A percentile compares a stretch with the other conserved stretches of the same genome.
These are phyloP conservation scores for Danaus plexippus DNA, from an alignment of 1,140 invertebrate genomes.

Conservation along the genomic window DNA sequence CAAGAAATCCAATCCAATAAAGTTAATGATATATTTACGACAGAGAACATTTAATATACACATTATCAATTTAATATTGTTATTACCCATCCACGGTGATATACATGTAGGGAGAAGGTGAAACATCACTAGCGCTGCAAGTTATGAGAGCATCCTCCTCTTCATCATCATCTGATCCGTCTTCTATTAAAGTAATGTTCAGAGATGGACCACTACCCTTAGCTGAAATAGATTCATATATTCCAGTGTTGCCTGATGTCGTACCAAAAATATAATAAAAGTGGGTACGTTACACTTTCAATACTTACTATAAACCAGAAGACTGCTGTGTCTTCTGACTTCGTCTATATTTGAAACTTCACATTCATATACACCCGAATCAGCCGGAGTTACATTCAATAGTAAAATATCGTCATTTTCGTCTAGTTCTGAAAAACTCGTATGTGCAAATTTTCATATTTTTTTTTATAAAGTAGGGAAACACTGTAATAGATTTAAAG, in stretches of 20 bases:
- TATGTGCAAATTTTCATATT: background rate
- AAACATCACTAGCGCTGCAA: conserved; percentile 36
- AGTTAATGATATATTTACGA: too few relatives aligned
- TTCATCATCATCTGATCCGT: conserved; percentile 30
- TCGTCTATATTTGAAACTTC: conserved; percentile 46
- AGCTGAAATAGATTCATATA: conserved; percentile 23
- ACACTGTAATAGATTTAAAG: background rate
- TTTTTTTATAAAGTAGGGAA: too few relatives aligned
- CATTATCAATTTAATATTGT: background rate
- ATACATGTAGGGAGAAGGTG: conserved; percentile 40
- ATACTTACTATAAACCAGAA: conserved; percentile 47
- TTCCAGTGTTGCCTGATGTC: background rate
- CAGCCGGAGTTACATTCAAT: conserved; percentile 28
- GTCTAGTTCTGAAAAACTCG: conserved; percentile 33
- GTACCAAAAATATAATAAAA: background rate
- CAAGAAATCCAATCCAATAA: too few relatives aligned
- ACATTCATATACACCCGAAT: conserved; percentile 51
- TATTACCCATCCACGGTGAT: conserved; percentile 38
- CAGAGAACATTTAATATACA: too few relatives aligned
- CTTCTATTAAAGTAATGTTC: conserved; percentile 31
- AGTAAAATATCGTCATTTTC: conserved; percentile 41
- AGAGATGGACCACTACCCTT: conserved; percentile 40
- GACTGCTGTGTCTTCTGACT: conserved; percentile 30
- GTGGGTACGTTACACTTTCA: background rate
- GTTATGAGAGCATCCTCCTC: conserved; percentile 32